Base-by-base conservation (phyloP, 1,140 invertebrate genomes). In the Diploscapter pachys region DNA sequence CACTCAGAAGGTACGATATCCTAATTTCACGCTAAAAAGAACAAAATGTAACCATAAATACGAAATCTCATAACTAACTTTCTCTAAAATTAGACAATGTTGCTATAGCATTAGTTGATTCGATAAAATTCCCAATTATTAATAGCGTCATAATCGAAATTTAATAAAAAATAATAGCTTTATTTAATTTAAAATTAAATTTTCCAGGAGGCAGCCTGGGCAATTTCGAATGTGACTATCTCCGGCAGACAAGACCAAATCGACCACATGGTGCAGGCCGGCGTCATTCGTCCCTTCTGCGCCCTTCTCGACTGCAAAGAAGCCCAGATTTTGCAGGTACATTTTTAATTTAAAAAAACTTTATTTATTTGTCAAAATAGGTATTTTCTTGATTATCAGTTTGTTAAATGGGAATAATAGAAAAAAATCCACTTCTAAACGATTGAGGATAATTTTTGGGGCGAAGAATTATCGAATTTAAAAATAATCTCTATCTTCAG, bases 201-300 rank as follows among this genome's bases (percentile, higher is more conserved):
- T 6, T 72, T 79, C 31, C 61, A 80, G 87, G 96, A 98, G 88
- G 96, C 96, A 11, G 95, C 95, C 0, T 99, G 96, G 96, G 95
- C 96, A 4, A 93, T 99, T n/a, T 96, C 93, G 82, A 99, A 99
- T 88, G 90, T 97, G 71, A 98, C 95, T 73, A 96, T 98, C 83
- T 96, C 94, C 82, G 96, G 96, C 49, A 94, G 92, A 78, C 91
- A 91, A 82, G 91, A 94, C 69, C 96, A 99, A 88, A 88, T 93
- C 3, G 90, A 91, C 0, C 90, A 91, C 80, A 89, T 98, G 75
- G 93, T 98, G 68, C 89, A 91, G 79, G 50, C 51, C 51, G 76
- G 80, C 11, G 80, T 81, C 6, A 81, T 81, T 62, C 53, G 66
- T 4, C 82, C 84, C 6, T 93, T 96, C 88, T 96, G 94, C 87